A percentile compares a stretch with the other conserved stretches of the same genome.
These are phyloP conservation scores for Notospermus geniculatus DNA, from an alignment of 1,140 invertebrate genomes.

Conservation along the genomic window DNA sequence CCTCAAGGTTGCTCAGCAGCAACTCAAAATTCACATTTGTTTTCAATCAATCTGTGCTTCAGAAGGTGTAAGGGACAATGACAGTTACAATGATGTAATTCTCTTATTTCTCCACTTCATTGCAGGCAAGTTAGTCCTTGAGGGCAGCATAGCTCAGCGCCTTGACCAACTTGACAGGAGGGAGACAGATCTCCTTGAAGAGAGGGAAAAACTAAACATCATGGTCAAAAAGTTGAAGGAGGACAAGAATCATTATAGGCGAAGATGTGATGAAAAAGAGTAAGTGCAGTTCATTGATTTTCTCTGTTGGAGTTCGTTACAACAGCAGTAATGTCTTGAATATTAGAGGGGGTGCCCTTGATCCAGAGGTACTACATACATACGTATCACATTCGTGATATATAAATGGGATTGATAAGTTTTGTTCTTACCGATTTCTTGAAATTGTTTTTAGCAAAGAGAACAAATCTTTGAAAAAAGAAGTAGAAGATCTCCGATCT, in stretches of 20 bases:
- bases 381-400: too few species aligned
- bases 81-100: too few species aligned
- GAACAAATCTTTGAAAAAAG: slow-evolving; percentile 19
- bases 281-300: slow-evolving; percentile 18
- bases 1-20: too few species aligned
- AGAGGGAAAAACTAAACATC: slow-evolving; percentile 36
- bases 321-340: background rate
- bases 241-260: slow-evolving; percentile 34
- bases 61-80: too few species aligned
- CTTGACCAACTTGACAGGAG: slow-evolving; percentile 49
- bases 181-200: slow-evolving; percentile 51
- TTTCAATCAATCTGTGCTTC: too few species aligned
- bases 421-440: slow-evolving; percentile 2
- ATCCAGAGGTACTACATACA: too few species aligned
- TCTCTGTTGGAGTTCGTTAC: background rate
- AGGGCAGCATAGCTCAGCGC: slow-evolving; percentile 40
- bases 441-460: slow-evolving; percentile 21
- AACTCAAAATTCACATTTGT: too few species aligned
- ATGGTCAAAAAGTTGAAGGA: slow-evolving; percentile 37
- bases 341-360: too few species aligned
- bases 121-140: slow-evolving; percentile 45
- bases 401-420: too few species aligned
- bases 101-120: background rate
- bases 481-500: slow-evolving; percentile 19
- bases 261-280: slow-evolving; percentile 37